Evolutionary conservation across 2,888 invertebrate genomes (phyloP).

Genomic region (Apotomis capreana): DNA sequence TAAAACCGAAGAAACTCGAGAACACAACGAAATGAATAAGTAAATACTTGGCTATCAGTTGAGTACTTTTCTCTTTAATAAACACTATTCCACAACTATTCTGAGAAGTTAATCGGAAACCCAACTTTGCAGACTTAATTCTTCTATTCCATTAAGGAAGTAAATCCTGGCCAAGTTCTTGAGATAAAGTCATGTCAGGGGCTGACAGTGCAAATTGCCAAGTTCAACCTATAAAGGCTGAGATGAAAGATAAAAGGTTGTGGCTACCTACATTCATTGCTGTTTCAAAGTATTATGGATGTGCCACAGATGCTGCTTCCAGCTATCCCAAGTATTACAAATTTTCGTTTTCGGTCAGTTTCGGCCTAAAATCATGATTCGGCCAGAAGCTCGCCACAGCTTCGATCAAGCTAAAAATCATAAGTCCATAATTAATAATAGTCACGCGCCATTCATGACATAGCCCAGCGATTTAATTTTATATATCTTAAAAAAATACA

Average conservation of each 20-base stretch:
- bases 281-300: slow-evolving; percentile 24
- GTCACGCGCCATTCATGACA: too few species aligned
- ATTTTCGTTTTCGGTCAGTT: too few species aligned
- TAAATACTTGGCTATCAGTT: neutral
- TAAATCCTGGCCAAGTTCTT: slow-evolving; percentile 27
- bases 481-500: too few species aligned
- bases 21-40: neutral
- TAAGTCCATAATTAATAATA: too few species aligned
- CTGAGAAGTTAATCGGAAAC: slow-evolving; percentile 20
- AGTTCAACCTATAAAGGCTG: slow-evolving; percentile 41
- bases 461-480: too few species aligned
- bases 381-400: too few species aligned
- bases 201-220: slow-evolving; percentile 42
- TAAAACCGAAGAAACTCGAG: neutral
- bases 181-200: slow-evolving; percentile 37
- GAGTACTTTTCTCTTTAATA: neutral
- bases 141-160: slow-evolving; percentile 32
- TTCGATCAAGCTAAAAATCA: too few species aligned
- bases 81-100: slow-evolving; percentile 12
- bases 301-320: slow-evolving; percentile 11
- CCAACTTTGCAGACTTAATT: slow-evolving; percentile 27
- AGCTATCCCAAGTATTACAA: neutral
- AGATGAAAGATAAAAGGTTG: slow-evolving; percentile 39
- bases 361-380: too few species aligned
- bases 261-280: slow-evolving; percentile 39